Evolutionary conservation across 35 echinoderm and acorn worm genomes (phyloP), one percentile per base, ranked within the genome.

Genomic region (Acanthaster planci): DNA sequence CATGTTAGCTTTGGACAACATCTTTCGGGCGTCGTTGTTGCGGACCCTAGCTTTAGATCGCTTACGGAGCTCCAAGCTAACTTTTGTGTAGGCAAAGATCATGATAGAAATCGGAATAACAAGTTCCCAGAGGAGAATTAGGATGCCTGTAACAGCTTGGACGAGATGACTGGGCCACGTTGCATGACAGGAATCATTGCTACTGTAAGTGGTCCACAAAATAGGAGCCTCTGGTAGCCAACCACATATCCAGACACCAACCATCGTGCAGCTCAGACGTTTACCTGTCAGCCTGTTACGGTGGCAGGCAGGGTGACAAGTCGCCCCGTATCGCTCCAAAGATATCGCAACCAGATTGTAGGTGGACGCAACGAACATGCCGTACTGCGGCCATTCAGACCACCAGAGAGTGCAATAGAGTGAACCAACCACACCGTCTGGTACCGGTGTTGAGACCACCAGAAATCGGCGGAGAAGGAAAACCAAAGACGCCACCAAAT

Each of bases 301-400:
- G 64, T 93, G 86, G 7, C 6, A 35, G n/a, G 89, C 82, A 1
- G 91, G 76, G 27, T 89, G 85, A 23, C 78, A 79, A 39, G 80
- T 88, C 38, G 91, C 91, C 3, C 84, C 55, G 76, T 93, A 93
- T 7, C 91, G 39, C 57, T 93, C 91, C 36, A 83, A 56, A 14
- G 91, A 89, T 21, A 93, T 80, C 6, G 84, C 53, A 2, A 85
- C 86, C 34, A 93, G 39, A 80, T 93, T 93, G 39, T 84, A 78
- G 7, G 91, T 93, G 22, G 91, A 85, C 15, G 86, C 81, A n/a
- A 93, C 72, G 58, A 88, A 89, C 40, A 93, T 76, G 29, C 67
- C 86, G 86, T 86, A 93, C 8, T 89, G 58, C 0, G 84, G 80
- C 50, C 84, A 93, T 38, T 93, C 91, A 0, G 86, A 89, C 40